Evolutionary conservation across 2,888 invertebrate species (phyloP).

Genomic region (Drosophila borealis): DNA sequence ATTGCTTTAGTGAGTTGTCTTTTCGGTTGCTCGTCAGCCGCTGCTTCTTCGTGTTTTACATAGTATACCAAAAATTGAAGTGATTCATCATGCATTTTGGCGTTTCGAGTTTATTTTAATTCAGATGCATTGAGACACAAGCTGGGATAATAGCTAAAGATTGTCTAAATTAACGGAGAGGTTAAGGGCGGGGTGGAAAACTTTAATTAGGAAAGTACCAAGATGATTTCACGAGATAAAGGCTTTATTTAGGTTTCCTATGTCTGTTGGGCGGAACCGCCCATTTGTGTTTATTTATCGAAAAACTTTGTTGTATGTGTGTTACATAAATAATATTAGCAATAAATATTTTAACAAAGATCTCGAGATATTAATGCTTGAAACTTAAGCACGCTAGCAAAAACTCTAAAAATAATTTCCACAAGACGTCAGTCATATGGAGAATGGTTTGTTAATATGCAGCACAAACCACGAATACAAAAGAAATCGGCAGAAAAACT

Average conservation of each 20-base stretch:
- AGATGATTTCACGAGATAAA: neutral
- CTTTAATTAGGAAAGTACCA: neutral
- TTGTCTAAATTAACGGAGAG: constrained; percentile 14
- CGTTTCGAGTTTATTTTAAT: constrained; percentile 34
- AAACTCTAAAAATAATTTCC: constrained; percentile 17
- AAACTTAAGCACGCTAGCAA: neutral
- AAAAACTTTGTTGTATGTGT: neutral
- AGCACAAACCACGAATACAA: constrained; percentile 18
- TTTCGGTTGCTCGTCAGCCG: constrained; percentile 10
- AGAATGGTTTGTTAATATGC: constrained; percentile 38
- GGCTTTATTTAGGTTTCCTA: neutral
- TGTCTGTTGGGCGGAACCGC: neutral
- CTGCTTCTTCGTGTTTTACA: constrained; percentile 15
- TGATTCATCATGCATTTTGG: constrained; percentile 53
- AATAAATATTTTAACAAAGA: neutral
- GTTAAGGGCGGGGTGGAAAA: too few species aligned
- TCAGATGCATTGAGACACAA: constrained; percentile 27
- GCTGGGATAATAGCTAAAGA: constrained; percentile 16
- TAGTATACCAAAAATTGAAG: constrained; percentile 14
- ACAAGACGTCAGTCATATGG: constrained; percentile 10
- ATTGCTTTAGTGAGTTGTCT: constrained; percentile 36
- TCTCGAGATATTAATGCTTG: neutral
- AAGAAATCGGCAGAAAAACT: constrained; percentile 33
- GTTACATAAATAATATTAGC: neutral
- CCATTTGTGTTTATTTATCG: neutral